Percentiles rank a stretch among this genome's conserved stretches.
Conservation (phyloP, 2,113 vertebrate species). For the Albula goreensis region DNA sequence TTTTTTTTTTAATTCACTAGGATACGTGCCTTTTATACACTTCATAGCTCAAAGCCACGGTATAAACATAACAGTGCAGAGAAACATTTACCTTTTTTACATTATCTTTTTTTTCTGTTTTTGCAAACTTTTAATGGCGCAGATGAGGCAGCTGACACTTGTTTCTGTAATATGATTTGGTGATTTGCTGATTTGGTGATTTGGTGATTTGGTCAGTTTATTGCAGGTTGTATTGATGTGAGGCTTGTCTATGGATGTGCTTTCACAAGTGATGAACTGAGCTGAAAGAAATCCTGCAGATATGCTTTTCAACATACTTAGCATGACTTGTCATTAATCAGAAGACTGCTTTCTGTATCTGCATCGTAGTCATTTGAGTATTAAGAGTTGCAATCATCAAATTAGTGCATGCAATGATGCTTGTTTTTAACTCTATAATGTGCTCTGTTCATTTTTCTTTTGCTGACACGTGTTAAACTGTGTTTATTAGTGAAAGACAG, state of each 20-base stretch:
- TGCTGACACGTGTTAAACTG: constrained; percentile 23
- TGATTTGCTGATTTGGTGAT: not conserved
- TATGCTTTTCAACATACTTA: not conserved
- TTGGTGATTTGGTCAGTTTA: not conserved
- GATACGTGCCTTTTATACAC: too few species aligned
- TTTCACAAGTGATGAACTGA: not conserved
- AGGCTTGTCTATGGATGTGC: not conserved
- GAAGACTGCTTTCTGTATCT: too few species aligned
- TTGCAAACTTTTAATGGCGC: too few species aligned
- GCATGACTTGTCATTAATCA: not conserved
- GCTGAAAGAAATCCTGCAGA: not conserved
- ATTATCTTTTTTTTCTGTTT: too few species aligned
- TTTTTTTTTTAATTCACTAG: too few species aligned
- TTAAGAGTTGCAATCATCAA: too few species aligned
- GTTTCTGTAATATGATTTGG: not conserved
- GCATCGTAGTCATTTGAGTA: too few species aligned
- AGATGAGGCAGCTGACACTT: not conserved
- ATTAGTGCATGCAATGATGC: too few species aligned
- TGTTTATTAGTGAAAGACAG: constrained; percentile 69
- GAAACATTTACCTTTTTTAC: too few species aligned
- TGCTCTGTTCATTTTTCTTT: not conserved
- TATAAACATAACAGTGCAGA: too few species aligned
- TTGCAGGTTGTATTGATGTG: not conserved
- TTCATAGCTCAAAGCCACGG: too few species aligned
- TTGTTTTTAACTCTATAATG: too few species aligned